Evolutionary conservation across 1,140 invertebrate genomes (phyloP), one percentile per base, ranked within the genome.

Genomic region (Drosophila burlai): DNA sequence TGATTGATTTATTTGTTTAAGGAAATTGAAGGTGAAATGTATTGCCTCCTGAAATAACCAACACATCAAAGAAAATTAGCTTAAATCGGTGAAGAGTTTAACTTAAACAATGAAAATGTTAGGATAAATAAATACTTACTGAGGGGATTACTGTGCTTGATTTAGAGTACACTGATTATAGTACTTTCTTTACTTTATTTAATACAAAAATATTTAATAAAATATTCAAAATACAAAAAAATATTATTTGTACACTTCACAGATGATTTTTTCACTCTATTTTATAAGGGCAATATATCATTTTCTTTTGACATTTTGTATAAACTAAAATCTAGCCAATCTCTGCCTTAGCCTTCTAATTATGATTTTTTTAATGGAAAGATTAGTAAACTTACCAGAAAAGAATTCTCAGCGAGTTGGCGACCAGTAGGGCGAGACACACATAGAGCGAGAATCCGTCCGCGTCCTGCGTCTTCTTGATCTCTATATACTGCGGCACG

Each of bases 391-490:
- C 95, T 95, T 94, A 99, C 99, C 99, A 99, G 95, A 99, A 99
- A 66, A 99, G 94, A 92, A 99, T 99, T 82, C 99, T 95, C 49
- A 99, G 94, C 60, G 98, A 99, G 93, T 99, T 99, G 43, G 99
- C 99, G 92, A 99, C 95, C 38, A 99, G 94, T 24, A 99, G 95
- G 5, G 98, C 97, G 40, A 99, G 94, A 92, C 99, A 99, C 43
- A 99, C 99, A 92, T 98, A 98, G 6, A 99, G 94, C 0, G 98
- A 99, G 94, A 99, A 99, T 6, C 99, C 99, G 85, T 98, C 97
- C 21, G 98, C 96, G 94, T 99, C 98, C 92, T 97, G 96, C 29
- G 97, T 97, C 81, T 94, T 95, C 91, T 96, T 96, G 58, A 99
- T 99, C 94, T 99, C 97, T 76, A 95, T 94, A 90, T 99, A 99